phyloP scores from a whole-genome alignment of 2,113 vertebrate genomes.

The Origma solitaria region DNA sequence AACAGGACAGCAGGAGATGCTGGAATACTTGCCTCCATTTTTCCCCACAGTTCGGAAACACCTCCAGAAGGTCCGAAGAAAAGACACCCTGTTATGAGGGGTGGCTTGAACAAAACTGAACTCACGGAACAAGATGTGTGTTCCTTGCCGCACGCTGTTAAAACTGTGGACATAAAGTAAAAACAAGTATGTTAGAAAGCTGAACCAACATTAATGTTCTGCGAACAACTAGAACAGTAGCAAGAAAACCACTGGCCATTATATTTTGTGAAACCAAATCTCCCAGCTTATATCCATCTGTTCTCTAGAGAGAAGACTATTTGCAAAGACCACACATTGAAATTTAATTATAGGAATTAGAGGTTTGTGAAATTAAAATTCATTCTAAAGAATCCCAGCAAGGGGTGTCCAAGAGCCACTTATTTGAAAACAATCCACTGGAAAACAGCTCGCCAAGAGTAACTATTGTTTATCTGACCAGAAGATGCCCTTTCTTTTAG shows the following conservation, averaged over 20 bases:
- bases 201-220: neutral
- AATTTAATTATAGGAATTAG: slow-evolving; percentile 36
- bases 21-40: slow-evolving; percentile 83
- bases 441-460: neutral
- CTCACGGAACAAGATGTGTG: slow-evolving; percentile 93
- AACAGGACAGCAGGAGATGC: neutral
- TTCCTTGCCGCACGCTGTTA: slow-evolving; percentile 90
- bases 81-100: slow-evolving; percentile 88
- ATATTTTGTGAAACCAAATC: neutral
- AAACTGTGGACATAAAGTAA: slow-evolving; percentile 79
- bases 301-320: slow-evolving; percentile 6
- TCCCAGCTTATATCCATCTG: neutral
- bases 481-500: slow-evolving; percentile 8
- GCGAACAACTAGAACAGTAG: neutral
- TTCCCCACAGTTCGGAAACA: slow-evolving; percentile 93
- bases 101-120: slow-evolving; percentile 90
- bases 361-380: slow-evolving; percentile 18
- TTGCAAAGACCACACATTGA: neutral
- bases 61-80: slow-evolving; percentile 92
- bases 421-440: neutral
- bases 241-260: neutral
- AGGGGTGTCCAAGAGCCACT: neutral
- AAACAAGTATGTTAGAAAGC: slow-evolving; percentile 31
- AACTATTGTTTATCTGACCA: slow-evolving; percentile 16
- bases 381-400: slow-evolving; percentile 1